These are phyloP conservation scores for Capreolus pygargus DNA, from an alignment of 2,113 vertebrate species.

Conservation along the genomic window DNA sequence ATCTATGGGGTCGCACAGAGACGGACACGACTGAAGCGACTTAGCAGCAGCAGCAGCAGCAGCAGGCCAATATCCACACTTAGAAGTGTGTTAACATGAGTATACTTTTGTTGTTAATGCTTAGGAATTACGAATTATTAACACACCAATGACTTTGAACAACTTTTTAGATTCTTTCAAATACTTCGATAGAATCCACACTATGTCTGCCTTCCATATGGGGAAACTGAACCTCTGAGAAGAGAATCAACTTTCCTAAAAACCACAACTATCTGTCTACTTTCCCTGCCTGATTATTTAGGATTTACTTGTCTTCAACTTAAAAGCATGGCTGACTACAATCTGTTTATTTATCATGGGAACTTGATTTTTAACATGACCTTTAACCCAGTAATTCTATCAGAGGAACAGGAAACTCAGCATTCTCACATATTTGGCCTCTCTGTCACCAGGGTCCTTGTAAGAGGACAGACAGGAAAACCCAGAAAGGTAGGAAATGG, in stretches of 20 bases:
- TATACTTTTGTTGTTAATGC: background rate
- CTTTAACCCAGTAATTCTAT: background rate
- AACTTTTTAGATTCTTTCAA: background rate
- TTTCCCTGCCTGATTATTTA: background rate
- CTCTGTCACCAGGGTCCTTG: background rate
- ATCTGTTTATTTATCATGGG: background rate
- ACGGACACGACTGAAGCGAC: too few species aligned
- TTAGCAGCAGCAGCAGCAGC: too few species aligned
- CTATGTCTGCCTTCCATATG: background rate
- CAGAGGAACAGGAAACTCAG: background rate
- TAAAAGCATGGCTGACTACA: background rate
- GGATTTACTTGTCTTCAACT: background rate
- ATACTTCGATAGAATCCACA: background rate
- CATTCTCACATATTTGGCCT: background rate
- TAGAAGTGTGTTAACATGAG: background rate
- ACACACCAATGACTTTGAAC: background rate
- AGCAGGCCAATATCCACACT: background rate
- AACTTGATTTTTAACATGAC: background rate
- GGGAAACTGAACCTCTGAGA: background rate
- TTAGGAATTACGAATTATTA: background rate
- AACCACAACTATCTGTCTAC: background rate
- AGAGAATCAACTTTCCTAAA: constrained; percentile 7
- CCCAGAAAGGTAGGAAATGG: background rate
- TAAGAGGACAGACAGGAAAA: background rate
- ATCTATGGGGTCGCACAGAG: too few species aligned